Base-by-base conservation (phyloP, 53 echinoderm and acorn worm genomes). In the Paracentrotus lividus region DNA sequence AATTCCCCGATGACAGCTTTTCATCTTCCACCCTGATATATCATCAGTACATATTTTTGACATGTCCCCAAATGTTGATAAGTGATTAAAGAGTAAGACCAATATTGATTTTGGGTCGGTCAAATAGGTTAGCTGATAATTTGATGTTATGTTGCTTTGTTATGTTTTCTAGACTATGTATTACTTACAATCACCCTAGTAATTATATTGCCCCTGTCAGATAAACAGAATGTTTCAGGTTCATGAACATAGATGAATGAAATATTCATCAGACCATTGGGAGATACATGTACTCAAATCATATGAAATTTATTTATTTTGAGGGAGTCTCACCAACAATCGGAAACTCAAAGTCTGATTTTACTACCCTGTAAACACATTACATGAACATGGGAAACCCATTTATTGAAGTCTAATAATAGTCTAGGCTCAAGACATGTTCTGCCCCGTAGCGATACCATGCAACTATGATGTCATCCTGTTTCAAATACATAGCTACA, bases 401-500 rank as follows among this genome's bases (percentile, higher is more conserved):
- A 36, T 69, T 6, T 38, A 69, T 31, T 38, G 20, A 0, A 69
- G 69, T 5, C 16, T 69, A 38, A 18, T 36, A 34, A 69, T 36
- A 69, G 38, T 34, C 69, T 36, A 16, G 38, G 5, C 81, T 78
- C 47, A 24, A 42, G 20, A 77, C 14, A 15, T 77, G 23, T 77
- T 33, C 44, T 44, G 24, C 47, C 81, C 26, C 3, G 26, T 8
- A 78, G 81, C 24, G 8, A 77, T 32, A 16, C 16, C 69, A 69
- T 38, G 4, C 38, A 36, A 8, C 2, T 78, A 47, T 43, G 81
- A 43, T 47, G 81, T 78, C 81, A 78, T 78, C 33, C 1, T 78
- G 47, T n/a, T n/a, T n/a, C 81, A 78, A 78, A 78, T 56, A 85
- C 49, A 33, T 86, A 36, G 86, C 86, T 54, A 86, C 86, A 55